A percentile compares a stretch with the other conserved stretches of the same genome.
phyloP scores from a whole-genome alignment of 92 coral and sea anemone genomes.

The Meandrina meandrites region DNA sequence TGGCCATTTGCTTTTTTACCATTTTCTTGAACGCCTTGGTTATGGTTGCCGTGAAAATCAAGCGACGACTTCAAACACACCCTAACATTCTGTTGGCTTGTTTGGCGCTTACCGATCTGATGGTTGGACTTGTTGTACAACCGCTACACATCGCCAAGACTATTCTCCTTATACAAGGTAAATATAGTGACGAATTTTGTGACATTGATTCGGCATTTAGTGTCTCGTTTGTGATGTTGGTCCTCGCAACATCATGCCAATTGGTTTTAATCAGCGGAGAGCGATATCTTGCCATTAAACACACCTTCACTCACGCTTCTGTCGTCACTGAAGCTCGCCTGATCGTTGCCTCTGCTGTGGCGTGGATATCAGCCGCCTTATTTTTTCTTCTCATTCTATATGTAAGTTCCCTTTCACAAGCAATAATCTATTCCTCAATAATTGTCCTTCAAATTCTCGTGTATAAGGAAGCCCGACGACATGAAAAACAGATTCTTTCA shows the following conservation, averaged over 20 bases:
- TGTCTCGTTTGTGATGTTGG: neutral
- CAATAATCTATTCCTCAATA: neutral
- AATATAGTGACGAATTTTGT: neutral
- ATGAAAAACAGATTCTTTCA: neutral
- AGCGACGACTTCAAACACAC: constrained; percentile 10
- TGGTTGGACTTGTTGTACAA: neutral
- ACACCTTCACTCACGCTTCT: neutral
- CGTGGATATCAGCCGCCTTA: neutral
- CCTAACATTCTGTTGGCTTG: constrained; percentile 5
- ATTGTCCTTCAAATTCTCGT: neutral
- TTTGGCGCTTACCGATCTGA: neutral
- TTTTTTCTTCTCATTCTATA: neutral
- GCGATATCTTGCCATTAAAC: neutral
- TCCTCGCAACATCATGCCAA: neutral
- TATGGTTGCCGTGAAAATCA: neutral
- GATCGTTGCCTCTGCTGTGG: neutral
- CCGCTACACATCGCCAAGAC: neutral
- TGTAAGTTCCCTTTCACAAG: neutral
- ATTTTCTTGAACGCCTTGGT: neutral
- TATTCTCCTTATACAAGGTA: neutral
- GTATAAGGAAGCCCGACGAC: neutral
- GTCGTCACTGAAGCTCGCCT: neutral
- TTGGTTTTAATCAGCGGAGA: neutral
- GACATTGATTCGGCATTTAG: neutral
- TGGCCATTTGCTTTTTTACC: neutral